phyloP scores from a whole-genome alignment of 2,888 invertebrate species.

The Meloe dianella region DNA sequence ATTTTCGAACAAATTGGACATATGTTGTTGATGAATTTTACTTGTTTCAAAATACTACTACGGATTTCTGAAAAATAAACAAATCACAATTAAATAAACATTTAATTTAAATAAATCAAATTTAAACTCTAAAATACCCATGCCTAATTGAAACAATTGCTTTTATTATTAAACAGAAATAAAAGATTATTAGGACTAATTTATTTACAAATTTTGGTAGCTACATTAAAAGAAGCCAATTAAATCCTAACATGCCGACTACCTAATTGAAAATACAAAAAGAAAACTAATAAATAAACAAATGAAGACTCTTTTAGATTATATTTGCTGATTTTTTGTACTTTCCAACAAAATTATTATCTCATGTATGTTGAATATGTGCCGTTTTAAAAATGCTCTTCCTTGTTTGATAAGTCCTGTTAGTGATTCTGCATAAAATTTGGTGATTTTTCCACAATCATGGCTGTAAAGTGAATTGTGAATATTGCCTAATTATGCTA shows the following conservation, averaged over 20 bases:
- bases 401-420: conserved; percentile 33
- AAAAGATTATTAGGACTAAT: not conserved
- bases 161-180: not conserved
- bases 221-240: not conserved
- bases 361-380: conserved; percentile 21
- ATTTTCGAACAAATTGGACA: conserved; percentile 48
- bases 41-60: conserved; percentile 33
- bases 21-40: conserved; percentile 38
- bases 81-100: conserved; percentile 1
- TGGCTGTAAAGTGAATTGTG: conserved; percentile 18
- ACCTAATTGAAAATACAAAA: not conserved
- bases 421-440: conserved; percentile 24
- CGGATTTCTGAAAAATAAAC: conserved; percentile 33
- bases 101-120: not conserved
- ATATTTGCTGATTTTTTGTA: not conserved
- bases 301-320: not conserved
- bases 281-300: not conserved
- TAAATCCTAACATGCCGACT: not conserved
- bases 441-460: conserved; percentile 26
- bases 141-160: not conserved
- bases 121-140: conserved; percentile 6
- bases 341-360: not conserved
- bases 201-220: conserved; percentile 1
- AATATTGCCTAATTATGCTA: too few species aligned
- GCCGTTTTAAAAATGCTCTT: conserved; percentile 40